Percentiles rank a stretch among this genome's conserved stretches.
phyloP scores from a whole-genome alignment of 2,113 vertebrate species.

The Patagioenas fasciata region DNA sequence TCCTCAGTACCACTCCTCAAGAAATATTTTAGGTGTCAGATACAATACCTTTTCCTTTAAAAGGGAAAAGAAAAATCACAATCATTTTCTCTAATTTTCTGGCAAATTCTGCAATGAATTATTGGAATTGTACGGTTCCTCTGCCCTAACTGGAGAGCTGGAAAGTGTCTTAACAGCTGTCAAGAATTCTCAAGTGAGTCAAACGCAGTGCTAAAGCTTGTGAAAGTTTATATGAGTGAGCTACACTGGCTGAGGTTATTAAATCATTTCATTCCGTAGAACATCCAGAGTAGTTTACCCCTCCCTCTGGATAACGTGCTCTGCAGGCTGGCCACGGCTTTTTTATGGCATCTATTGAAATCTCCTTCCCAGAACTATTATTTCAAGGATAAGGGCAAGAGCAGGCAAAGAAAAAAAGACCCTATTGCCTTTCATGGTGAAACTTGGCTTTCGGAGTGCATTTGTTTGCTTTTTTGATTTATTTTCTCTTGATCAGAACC shows the following conservation, averaged over 20 bases:
- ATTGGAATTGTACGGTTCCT: not conserved
- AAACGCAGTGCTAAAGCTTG: not conserved
- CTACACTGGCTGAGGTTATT: not conserved
- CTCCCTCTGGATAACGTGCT: not conserved
- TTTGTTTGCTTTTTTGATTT: constrained; percentile 26
- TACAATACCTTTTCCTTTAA: not conserved
- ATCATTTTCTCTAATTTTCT: not conserved
- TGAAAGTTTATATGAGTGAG: not conserved
- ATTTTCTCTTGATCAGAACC: constrained; percentile 35
- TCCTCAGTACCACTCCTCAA: not conserved
- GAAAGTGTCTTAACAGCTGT: constrained; percentile 16
- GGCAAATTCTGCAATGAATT: constrained; percentile 18
- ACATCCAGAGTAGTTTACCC: not conserved
- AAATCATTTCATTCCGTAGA: not conserved
- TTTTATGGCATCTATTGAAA: not conserved
- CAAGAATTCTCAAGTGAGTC: constrained; percentile 22
- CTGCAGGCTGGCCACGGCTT: not conserved
- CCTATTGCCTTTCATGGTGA: not conserved
- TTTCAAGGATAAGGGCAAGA: not conserved
- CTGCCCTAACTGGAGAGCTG: constrained; percentile 7
- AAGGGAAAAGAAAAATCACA: not conserved
- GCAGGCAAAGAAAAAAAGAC: not conserved
- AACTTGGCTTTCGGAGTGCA: not conserved
- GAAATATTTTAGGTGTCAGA: not conserved
- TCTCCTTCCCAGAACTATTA: not conserved